phyloP scores from a whole-genome alignment of 2,888 invertebrate species.

The Lordiphosa fenestrarum region DNA sequence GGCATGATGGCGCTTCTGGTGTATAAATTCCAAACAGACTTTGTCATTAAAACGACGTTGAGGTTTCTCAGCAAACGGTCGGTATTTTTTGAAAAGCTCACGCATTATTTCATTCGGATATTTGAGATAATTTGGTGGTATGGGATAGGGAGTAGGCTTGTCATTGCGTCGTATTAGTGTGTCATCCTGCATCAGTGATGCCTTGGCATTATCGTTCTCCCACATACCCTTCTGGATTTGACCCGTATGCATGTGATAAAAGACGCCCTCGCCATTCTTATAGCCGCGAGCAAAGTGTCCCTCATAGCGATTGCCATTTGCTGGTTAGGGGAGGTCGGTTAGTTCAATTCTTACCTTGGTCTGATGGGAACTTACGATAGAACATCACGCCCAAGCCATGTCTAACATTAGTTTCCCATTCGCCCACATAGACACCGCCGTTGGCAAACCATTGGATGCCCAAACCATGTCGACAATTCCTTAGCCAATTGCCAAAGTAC shows the following conservation, averaged over 20 bases:
- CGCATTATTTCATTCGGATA: slow-evolving; percentile 71
- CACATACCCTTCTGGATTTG: slow-evolving; percentile 79
- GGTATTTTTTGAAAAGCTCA: slow-evolving; percentile 65
- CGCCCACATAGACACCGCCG: slow-evolving; percentile 75
- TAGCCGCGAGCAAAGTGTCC: slow-evolving; percentile 75
- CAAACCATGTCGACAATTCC: slow-evolving; percentile 73
- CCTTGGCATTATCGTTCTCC: slow-evolving; percentile 70
- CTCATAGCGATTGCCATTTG: slow-evolving; percentile 78
- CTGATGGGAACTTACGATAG: slow-evolving; percentile 53
- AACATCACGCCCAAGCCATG: slow-evolving; percentile 77
- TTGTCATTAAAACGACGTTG: slow-evolving; percentile 60
- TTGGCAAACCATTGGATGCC: slow-evolving; percentile 78
- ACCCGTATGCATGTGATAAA: slow-evolving; percentile 76
- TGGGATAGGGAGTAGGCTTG: slow-evolving; percentile 65
- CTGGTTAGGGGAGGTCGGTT: slow-evolving; percentile 37
- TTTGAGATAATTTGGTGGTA: slow-evolving; percentile 57
- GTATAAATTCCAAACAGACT: slow-evolving; percentile 57
- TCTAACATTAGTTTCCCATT: slow-evolving; percentile 74
- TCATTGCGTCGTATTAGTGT: slow-evolving; percentile 55
- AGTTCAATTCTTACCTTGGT: not conserved
- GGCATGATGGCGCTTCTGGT: slow-evolving; percentile 49
- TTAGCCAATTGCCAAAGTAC: slow-evolving; percentile 76
- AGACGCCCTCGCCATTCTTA: slow-evolving; percentile 79
- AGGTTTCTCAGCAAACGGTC: slow-evolving; percentile 47
- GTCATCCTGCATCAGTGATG: slow-evolving; percentile 76